Conservation (phyloP, 2,797 vertebrate genomes). For the Parauchenoglanis ngamensis region DNA sequence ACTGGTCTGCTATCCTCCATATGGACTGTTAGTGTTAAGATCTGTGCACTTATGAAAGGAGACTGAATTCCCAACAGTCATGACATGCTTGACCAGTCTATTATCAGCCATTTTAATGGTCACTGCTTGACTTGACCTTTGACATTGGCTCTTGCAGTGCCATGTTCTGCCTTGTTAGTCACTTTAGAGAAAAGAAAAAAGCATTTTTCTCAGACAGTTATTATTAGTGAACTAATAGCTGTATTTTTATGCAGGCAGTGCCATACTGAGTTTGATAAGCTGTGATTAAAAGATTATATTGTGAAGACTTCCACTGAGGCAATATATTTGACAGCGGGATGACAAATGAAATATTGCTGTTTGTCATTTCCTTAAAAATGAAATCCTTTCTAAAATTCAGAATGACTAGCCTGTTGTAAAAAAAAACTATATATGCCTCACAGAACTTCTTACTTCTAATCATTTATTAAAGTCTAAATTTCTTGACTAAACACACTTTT, state of each 20-base stretch:
- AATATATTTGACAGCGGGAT: slow-evolving; percentile 13
- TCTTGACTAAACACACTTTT: slow-evolving; percentile 15
- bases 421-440: neutral
- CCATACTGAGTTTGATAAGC: slow-evolving; percentile 12
- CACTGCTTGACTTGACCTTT: slow-evolving; percentile 48
- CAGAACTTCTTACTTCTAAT: neutral
- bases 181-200: neutral
- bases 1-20: slow-evolving; percentile 59
- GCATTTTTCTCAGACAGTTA: neutral
- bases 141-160: slow-evolving; percentile 24
- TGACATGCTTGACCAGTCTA: slow-evolving; percentile 61
- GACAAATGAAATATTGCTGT: slow-evolving; percentile 29
- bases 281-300: slow-evolving; percentile 29
- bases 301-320: slow-evolving; percentile 10
- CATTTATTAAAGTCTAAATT: slow-evolving; percentile 20
- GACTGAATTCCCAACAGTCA: slow-evolving; percentile 23
- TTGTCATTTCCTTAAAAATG: slow-evolving; percentile 21
- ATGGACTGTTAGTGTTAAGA: slow-evolving; percentile 65
- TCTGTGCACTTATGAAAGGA: slow-evolving; percentile 42
- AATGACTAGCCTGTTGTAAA: neutral
- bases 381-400: slow-evolving; percentile 12
- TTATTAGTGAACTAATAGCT: neutral
- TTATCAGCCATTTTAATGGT: slow-evolving; percentile 57
- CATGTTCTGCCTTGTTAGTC: neutral
- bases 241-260: neutral